Evolutionary conservation across 2,113 vertebrate species (phyloP), one percentile per base, ranked within the genome.

Genomic region (Phasianus colchicus): DNA sequence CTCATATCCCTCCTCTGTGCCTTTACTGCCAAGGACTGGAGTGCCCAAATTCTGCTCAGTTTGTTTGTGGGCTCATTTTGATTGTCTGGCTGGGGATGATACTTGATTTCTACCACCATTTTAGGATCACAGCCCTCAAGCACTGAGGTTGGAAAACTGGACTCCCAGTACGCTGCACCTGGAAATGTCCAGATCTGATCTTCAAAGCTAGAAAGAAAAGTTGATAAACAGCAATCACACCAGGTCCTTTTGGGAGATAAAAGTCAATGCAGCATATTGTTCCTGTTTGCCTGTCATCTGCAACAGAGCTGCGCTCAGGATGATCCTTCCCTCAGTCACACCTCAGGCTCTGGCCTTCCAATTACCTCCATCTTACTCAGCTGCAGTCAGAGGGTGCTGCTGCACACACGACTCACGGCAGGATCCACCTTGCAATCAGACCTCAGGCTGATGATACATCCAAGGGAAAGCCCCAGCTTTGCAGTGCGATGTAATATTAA

Each of bases 391-490:
- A n/a, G 14, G 42, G 45, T 80, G 86, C 71, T 92, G 66, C 47
- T 71, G 74, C 54, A 18, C 0, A 4, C 40, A 82, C 60, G 89
- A 90, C 40, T 7, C 11, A 73, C 72, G 43, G 58, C 83, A 82
- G 88, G 94, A 92, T 80, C 70, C 67, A 70, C 58, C 30, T 76
- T 80, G 67, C 72, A 78, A 72, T 95, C 88, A 75, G 82, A 88
- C 52, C 30, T 34, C 36, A 65, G 79, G 92, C 11, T 12, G 11
- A 66, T 43, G 65, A 67, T 24, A 81, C 25, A 1, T 2, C 38
- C 63, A 58, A 91, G 76, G 50, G 29, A 88, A 82, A 86, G 38
- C 52, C 60, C 27, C 21, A 76, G 69, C 69, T 84, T 40, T 47
- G 45, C 58, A 71, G 25, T 83, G 36, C 34, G 67, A 43, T 38